Evolutionary conservation across 2,797 vertebrate species (phyloP), one percentile per base, ranked within the genome.

Genomic region (Acipenser oxyrinchus): DNA sequence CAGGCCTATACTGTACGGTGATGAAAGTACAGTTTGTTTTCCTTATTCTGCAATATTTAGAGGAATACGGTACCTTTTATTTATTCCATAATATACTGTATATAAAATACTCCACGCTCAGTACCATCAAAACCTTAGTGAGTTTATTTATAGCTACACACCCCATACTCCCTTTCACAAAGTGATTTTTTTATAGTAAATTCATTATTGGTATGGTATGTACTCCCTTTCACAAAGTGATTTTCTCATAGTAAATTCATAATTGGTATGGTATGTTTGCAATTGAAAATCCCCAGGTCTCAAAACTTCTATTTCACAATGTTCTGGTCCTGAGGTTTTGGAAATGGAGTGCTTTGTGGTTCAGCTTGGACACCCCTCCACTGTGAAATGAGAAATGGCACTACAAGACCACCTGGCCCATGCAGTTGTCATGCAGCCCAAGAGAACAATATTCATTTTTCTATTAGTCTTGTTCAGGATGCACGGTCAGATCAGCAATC

Each of bases 281-380:
- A 58, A 58, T 11, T 11, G 7, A 11, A 58, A 58, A 7, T n/a
- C 12, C 55, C 12, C 11, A 11, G 15, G 55, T 11, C 11, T 7
- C 55, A 11, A 58, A 58, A 7, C 12, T 11, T 58, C 55, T 13
- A 11, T 13, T 11, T n/a, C 7, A n/a, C 12, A 58, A n/a, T n/a
- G 55, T 58, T 58, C 12, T 4, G 7, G 12, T 58, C 15, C 55
- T 11, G n/a, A 6, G 7, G 10, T 58, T 58, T 58, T 58, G 55
- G 55, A 58, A 58, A 58, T 58, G 10, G 55, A 58, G 55, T 58
- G 55, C 55, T 58, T 58, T 58, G 55, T 58, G 10, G 12, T 11
- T 58, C 1, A 58, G 55, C 12, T 58, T 58, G 15, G 55, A 58
- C 55, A 58, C 6, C 55, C 55, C 12, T 58, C 12, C 12, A 7